Conservation (phyloP, 2,113 vertebrate species). For the Macaca fascicularis region DNA sequence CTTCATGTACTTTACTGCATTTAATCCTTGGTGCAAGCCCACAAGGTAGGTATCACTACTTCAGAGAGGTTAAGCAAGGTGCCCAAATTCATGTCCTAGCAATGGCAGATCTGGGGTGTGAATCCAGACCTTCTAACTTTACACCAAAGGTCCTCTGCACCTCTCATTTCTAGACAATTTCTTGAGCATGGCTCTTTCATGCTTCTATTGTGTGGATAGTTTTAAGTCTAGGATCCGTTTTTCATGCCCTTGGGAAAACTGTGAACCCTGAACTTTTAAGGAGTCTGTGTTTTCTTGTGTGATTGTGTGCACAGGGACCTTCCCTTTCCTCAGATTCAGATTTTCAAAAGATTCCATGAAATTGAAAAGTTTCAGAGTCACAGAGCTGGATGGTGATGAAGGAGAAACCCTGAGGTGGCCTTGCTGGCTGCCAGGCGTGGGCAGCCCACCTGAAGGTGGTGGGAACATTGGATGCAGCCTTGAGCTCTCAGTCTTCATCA, state of each 20-base stretch:
- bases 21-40: not conserved
- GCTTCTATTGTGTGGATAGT: not conserved
- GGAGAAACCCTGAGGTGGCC: not conserved
- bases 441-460: not conserved
- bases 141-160: not conserved
- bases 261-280: not conserved
- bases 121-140: not conserved
- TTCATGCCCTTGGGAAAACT: not conserved
- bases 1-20: fast-evolving
- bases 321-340: not conserved
- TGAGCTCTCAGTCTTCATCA: not conserved
- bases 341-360: not conserved
- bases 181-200: not conserved
- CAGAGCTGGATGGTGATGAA: not conserved
- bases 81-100: not conserved
- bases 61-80: not conserved
- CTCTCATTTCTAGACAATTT: not conserved
- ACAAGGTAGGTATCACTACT: not conserved
- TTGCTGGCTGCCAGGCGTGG: not conserved
- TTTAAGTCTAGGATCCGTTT: not conserved
- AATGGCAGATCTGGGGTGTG: not conserved
- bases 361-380: not conserved
- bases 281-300: not conserved
- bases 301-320: not conserved
- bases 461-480: fast-evolving